These are phyloP conservation scores for Noturus placidus DNA, from an alignment of 2,113 vertebrate genomes.

Conservation along the genomic window DNA sequence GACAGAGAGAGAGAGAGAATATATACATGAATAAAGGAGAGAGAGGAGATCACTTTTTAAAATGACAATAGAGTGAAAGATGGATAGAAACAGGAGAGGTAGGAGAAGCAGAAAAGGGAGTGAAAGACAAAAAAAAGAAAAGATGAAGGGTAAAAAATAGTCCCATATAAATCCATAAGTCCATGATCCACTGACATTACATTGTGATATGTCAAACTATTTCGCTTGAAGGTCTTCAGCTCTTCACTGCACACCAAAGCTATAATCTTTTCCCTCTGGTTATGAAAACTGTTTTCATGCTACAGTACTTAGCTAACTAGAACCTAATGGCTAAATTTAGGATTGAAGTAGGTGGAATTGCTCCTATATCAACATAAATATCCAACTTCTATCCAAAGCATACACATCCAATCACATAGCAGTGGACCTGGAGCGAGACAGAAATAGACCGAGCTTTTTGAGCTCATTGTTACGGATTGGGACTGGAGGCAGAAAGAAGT, in stretches of 20 bases:
- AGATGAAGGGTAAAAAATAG: background rate
- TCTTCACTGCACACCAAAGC: background rate
- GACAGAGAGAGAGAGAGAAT: background rate
- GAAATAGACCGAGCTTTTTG: background rate
- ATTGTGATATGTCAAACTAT: background rate
- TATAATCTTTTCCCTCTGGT: background rate
- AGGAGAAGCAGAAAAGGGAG: background rate
- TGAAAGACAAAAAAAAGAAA: background rate
- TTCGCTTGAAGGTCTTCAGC: background rate
- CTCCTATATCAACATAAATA: background rate
- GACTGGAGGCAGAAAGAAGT: too few relatives aligned
- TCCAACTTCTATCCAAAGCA: background rate
- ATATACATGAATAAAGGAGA: background rate
- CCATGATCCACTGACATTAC: background rate
- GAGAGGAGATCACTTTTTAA: background rate
- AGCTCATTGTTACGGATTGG: too few relatives aligned
- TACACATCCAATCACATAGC: background rate
- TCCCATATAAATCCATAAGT: background rate
- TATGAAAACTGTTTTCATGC: background rate
- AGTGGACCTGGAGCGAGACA: background rate
- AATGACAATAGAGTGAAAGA: background rate
- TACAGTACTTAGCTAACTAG: background rate
- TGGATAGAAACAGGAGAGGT: background rate
- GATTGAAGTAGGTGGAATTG: background rate
- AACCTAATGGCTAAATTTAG: constrained; percentile 3